Base-by-base conservation (phyloP, 1,140 invertebrate species). In the Drosophila equinoxialis region DNA sequence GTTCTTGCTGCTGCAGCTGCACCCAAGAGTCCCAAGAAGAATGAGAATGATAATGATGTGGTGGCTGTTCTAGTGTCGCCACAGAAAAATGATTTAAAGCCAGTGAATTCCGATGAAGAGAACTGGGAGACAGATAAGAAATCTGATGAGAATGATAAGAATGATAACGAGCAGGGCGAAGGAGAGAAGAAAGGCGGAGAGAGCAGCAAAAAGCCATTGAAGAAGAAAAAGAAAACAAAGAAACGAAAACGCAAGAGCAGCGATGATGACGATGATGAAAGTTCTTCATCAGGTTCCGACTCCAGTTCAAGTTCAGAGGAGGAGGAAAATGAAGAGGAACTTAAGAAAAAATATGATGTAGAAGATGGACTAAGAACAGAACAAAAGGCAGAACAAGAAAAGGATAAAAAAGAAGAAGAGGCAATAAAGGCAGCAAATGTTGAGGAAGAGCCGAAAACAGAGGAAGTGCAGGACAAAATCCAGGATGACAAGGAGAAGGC, bases 241-340 rank as follows among this genome's bases (percentile, higher is more conserved):
- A 94, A 92, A 92, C 75, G 82, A 70, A 72, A 94, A 87, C 73
- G 93, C 82, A 72, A 90, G 82, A 64, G 92, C 93, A 83, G 91
- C 91, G 61, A 92, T 90, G 60, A 92, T 55, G 42, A 26, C 23
- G 23, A 48, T 48, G 60, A 92, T 55, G 42, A 90, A 2, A 74
- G 81, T 51, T 91, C 86, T 2, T 93, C 93, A 7, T 84, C 84
- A 7, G 74, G 85, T 13, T 83, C 80, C 1, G 77, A 85, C 14
- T 83, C 78, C 0, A 84, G 77, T 30, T 85, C 72, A n/a, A 90
- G 82, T n/a, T 90, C 81, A 0, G 89, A 90, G 6, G 75, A 85
- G 1, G 87, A 80, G 35, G 81, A 78, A 30, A 91, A 92, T 17
- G 91, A 92, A 13, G 90, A 93, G 65, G 81, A 85, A 55, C 66